A percentile compares a stretch with the other conserved stretches of the same genome.
Evolutionary conservation across 2,888 invertebrate genomes (phyloP).

Genomic region (Hydropsyche betteni): DNA sequence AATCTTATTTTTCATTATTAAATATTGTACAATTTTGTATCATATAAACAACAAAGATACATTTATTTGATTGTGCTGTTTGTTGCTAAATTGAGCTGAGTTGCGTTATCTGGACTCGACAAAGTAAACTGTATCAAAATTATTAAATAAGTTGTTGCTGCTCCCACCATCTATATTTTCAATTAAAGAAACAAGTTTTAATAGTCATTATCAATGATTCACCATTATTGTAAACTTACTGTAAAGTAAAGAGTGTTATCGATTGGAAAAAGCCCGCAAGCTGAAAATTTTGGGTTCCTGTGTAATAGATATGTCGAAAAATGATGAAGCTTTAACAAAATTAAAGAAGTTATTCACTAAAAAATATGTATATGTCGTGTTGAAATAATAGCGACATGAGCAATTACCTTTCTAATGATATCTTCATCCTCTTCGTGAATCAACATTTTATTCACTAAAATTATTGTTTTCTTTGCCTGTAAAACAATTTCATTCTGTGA

Average conservation of each 20-base stretch:
- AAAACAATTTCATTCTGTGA: not conserved
- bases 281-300: constrained; percentile 35
- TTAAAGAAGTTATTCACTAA: not conserved
- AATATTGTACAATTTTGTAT: too few species aligned
- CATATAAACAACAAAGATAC: too few species aligned
- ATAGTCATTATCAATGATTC: not conserved
- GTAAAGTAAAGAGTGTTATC: constrained; percentile 36
- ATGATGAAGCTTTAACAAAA: constrained; percentile 33
- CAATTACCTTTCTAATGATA: constrained; percentile 24
- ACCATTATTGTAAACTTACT: not conserved
- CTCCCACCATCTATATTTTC: constrained; percentile 30
- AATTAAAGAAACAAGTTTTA: not conserved
- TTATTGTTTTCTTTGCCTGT: constrained; percentile 33
- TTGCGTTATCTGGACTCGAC: not conserved
- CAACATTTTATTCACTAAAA: constrained; percentile 32
- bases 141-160: constrained; percentile 35
- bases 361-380: too few species aligned
- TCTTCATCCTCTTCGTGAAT: constrained; percentile 34
- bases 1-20: too few species aligned
- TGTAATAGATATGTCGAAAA: constrained; percentile 35
- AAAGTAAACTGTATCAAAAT: constrained; percentile 35
- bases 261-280: constrained; percentile 29
- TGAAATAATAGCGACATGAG: too few species aligned
- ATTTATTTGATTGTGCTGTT: too few species aligned
- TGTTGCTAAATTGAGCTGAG: too few species aligned